These are phyloP conservation scores for Noctua janthe DNA, from an alignment of 2,888 invertebrate species.

Conservation along the genomic window DNA sequence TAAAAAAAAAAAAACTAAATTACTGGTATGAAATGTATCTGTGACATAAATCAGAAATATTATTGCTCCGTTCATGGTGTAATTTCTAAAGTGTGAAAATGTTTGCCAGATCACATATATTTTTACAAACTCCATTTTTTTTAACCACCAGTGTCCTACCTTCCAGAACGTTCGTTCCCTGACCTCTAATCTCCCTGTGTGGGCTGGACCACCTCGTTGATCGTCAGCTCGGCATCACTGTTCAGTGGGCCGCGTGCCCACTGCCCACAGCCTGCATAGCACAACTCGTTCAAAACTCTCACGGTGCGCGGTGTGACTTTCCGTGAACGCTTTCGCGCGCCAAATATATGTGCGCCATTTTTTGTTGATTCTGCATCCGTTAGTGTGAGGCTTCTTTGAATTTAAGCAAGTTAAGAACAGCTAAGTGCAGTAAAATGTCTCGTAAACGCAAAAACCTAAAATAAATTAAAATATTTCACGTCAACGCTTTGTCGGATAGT, in stretches of 20 bases:
- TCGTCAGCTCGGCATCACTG: conserved; percentile 78
- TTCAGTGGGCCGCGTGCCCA: conserved; percentile 79
- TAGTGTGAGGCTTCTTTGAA: conserved; percentile 62
- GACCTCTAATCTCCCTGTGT: conserved; percentile 73
- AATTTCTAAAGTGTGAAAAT: not conserved
- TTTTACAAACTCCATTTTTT: not conserved
- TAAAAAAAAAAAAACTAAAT: not conserved
- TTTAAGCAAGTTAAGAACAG: conserved; percentile 17
- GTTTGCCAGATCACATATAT: not conserved
- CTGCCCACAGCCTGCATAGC: conserved; percentile 68
- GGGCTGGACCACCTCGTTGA: conserved; percentile 78
- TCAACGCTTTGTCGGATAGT: not conserved
- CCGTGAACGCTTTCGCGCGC: conserved; percentile 68
- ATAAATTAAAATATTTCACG: not conserved
- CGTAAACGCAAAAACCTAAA: not conserved
- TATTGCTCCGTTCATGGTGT: not conserved
- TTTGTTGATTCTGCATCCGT: conserved; percentile 70
- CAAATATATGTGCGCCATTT: conserved; percentile 66
- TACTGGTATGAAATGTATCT: not conserved
- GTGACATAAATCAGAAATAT: not conserved
- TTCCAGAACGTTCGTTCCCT: conserved; percentile 26
- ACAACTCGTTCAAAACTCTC: conserved; percentile 66
- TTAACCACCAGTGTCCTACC: too few relatives aligned
- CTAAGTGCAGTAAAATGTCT: not conserved
- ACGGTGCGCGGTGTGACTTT: conserved; percentile 74